Base-by-base conservation (phyloP, 2,797 vertebrate genomes). In the Myripristis murdjan region DNA sequence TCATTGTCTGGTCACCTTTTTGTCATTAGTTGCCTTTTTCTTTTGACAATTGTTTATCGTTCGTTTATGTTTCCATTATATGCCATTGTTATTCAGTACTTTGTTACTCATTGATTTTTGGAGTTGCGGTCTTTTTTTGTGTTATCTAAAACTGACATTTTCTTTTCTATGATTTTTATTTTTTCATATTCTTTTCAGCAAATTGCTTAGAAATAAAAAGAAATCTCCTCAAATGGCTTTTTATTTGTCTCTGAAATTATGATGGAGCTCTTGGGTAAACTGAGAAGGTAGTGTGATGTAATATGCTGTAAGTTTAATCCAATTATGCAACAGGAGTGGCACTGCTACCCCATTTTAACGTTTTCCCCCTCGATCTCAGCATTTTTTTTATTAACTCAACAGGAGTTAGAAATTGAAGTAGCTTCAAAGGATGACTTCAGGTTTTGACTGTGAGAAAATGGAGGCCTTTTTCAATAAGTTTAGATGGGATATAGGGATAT, bases 121-220 rank as follows among this genome's bases (percentile, higher is more conserved):
- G 35, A 33, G 26, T 49, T 37, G 41, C 9, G 31, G 48, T 62
- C 35, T 57, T 73, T 49, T 57, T 58, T 84, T 75, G 85, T 76
- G 53, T 83, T 71, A 49, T 28, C 67, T 62, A 48, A 61, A 71
- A 73, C 58, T 66, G 64, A 67, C 6, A 58, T 77, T 73, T 84
- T 86, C 37, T 81, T 18, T 65, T 37, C 85, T 79, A 51, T 41
- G 51, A 58, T 64, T 87, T 93, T 55, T 80, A 10, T 69, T 85
- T 91, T 91, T 92, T 91, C 80, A 73, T 93, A 91, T 88, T 87
- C n/a, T 92, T 92, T 96, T 94, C 92, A 94, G 95, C 90, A 91
- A 95, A 95, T 96, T 95, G 93, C 95, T 95, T 95, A 95, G 93
- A 94, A 97, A 96, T 96, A 96, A 97, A 96, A 94, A 95, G 92